These are phyloP conservation scores for Aptenodytes forsteri DNA, from an alignment of 2,113 vertebrate genomes.

Conservation along the genomic window DNA sequence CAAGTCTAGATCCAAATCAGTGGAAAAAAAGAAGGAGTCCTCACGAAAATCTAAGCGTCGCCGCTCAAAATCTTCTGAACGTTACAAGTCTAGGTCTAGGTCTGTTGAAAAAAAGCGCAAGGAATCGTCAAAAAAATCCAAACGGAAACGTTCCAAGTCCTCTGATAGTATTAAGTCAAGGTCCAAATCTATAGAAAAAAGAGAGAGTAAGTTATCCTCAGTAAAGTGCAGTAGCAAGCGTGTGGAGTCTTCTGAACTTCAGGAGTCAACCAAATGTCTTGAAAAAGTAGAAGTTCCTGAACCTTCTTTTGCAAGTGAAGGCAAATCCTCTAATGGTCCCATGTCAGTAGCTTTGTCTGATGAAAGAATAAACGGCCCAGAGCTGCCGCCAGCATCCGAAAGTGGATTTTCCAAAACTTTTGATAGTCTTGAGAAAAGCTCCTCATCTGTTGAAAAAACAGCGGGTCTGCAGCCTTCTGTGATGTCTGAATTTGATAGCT, in stretches of 20 bases:
- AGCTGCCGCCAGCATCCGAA: slow-evolving; percentile 6
- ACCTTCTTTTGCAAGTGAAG: slow-evolving; percentile 55
- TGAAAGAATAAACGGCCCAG: slow-evolving; percentile 26
- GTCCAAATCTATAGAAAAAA: slow-evolving; percentile 85
- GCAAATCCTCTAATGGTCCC: slow-evolving; percentile 74
- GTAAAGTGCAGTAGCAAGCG: slow-evolving; percentile 57
- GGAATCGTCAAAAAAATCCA: slow-evolving; percentile 75
- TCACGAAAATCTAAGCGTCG: slow-evolving; percentile 78
- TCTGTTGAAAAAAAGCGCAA: slow-evolving; percentile 54
- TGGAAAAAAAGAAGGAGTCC: slow-evolving; percentile 76
- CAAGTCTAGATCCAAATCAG: slow-evolving; percentile 79
- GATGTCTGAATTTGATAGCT: slow-evolving; percentile 62
- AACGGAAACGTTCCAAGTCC: slow-evolving; percentile 76
- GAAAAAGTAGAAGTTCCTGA: slow-evolving; percentile 14
- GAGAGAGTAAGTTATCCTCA: slow-evolving; percentile 58
- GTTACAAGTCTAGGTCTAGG: slow-evolving; percentile 63
- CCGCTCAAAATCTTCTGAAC: slow-evolving; percentile 77
- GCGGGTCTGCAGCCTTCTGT: slow-evolving; percentile 22
- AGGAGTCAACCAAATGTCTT: slow-evolving; percentile 65
- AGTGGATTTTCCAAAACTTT: not conserved
- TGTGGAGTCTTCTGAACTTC: slow-evolving; percentile 73
- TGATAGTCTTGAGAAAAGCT: slow-evolving; percentile 71
- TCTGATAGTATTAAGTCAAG: slow-evolving; percentile 82
- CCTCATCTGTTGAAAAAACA: slow-evolving; percentile 58
- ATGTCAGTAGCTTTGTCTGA: slow-evolving; percentile 75